Conservation (phyloP, 2,797 vertebrate species). For the Pseudomugil gertrudae region DNA sequence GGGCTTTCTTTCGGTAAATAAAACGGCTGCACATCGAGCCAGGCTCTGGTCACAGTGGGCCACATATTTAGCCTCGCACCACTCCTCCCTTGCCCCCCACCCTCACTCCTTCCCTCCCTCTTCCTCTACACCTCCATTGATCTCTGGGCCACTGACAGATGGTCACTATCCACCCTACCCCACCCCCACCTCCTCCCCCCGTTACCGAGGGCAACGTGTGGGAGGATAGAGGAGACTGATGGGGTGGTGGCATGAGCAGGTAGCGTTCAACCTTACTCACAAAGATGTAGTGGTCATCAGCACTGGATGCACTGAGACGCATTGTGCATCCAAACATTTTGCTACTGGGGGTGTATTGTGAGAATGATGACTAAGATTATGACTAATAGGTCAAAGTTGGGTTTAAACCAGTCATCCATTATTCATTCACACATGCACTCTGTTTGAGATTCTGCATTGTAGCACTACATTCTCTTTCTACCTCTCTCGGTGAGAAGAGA, state of each 20-base stretch:
- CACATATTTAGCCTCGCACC: slow-evolving; percentile 75
- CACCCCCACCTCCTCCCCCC: slow-evolving; percentile 22
- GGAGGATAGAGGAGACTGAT: slow-evolving; percentile 51
- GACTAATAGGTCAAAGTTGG: slow-evolving; percentile 39
- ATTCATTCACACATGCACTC: slow-evolving; percentile 31
- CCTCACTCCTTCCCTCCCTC: slow-evolving; percentile 21
- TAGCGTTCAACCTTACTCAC: slow-evolving; percentile 35
- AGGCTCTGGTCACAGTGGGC: slow-evolving; percentile 67
- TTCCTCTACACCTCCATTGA: slow-evolving; percentile 71
- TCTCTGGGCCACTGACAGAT: slow-evolving; percentile 80
- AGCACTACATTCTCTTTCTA: slow-evolving; percentile 30
- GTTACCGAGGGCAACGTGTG: slow-evolving; percentile 70
- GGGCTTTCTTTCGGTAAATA: slow-evolving; percentile 70
- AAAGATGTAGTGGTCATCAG: neutral
- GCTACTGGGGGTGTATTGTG: slow-evolving; percentile 1
- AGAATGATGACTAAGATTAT: slow-evolving; percentile 29
- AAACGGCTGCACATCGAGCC: slow-evolving; percentile 71
- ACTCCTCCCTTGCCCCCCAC: slow-evolving; percentile 32
- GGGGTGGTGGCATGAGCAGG: slow-evolving; percentile 59
- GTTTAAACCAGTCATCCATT: slow-evolving; percentile 46
- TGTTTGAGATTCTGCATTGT: slow-evolving; percentile 2
- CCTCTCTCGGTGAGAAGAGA: slow-evolving; percentile 29
- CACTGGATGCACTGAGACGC: neutral
- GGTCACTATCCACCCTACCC: slow-evolving; percentile 62
- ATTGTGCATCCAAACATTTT: slow-evolving; percentile 18